phyloP scores from a whole-genome alignment of 1,140 invertebrate species.

The Coptotermes formosanus region DNA sequence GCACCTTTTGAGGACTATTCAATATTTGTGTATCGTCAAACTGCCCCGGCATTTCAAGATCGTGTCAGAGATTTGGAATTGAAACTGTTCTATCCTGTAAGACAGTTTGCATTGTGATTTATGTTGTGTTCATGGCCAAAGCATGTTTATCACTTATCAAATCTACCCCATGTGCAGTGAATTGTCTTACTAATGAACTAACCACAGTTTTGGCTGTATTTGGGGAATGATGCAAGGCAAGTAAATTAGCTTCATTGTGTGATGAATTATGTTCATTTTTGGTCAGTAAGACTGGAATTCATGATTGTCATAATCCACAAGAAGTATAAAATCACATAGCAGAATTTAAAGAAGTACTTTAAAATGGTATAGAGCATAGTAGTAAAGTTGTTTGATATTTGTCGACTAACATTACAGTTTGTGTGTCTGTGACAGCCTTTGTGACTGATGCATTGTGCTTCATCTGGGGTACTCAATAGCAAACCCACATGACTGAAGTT shows the following conservation, averaged over 20 bases:
- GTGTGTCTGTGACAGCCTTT: too few relatives aligned
- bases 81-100: slow-evolving; percentile 74
- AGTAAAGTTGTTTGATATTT: too few relatives aligned
- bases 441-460: too few relatives aligned
- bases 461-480: too few relatives aligned
- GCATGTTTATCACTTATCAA: not conserved
- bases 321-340: too few relatives aligned
- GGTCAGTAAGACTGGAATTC: too few relatives aligned
- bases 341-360: too few relatives aligned
- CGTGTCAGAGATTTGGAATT: slow-evolving; percentile 74
- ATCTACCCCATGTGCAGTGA: not conserved
- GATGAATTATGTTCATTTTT: too few relatives aligned
- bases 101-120: slow-evolving; percentile 40
- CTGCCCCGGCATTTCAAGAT: slow-evolving; percentile 71
- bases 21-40: slow-evolving; percentile 71
- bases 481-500: too few relatives aligned
- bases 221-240: not conserved
- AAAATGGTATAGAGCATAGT: too few relatives aligned
- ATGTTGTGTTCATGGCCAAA: not conserved
- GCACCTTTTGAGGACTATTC: slow-evolving; percentile 71
- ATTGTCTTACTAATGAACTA: not conserved
- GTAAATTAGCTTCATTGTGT: not conserved
- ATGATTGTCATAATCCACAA: too few relatives aligned
- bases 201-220: not conserved
- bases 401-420: too few relatives aligned